phyloP scores from a whole-genome alignment of 2,888 invertebrate genomes.

The Andrena flavipes region DNA sequence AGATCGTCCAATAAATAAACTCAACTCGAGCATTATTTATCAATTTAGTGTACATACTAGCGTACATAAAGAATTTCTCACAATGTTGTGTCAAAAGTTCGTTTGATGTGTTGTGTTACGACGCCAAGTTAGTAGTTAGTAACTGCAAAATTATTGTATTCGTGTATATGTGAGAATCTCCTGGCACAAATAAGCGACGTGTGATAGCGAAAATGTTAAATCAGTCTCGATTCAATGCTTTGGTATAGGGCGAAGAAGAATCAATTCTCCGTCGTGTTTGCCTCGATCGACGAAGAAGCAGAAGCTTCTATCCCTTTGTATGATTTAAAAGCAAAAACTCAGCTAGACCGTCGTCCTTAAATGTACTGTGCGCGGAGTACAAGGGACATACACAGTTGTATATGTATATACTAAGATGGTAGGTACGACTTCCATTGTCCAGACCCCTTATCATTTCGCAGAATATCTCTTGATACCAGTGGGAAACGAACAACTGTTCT shows the following conservation, averaged over 20 bases:
- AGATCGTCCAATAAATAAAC: no score
- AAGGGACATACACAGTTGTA: slow-evolving; percentile 34
- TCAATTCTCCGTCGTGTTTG: background rate
- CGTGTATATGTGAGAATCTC: no score
- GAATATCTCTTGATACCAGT: slow-evolving; percentile 75
- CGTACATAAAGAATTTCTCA: no score
- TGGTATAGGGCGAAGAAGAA: background rate
- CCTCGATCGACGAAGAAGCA: slow-evolving; percentile 16
- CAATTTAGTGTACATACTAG: background rate
- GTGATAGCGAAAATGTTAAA: background rate
- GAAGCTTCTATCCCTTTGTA: slow-evolving; percentile 37
- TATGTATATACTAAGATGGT: slow-evolving; percentile 48
- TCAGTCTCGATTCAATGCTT: background rate
- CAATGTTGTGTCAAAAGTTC: no score
- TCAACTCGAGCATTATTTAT: background rate
- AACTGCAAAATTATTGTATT: no score
- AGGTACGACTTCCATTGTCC: slow-evolving; percentile 75
- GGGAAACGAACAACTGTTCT: slow-evolving; percentile 73
- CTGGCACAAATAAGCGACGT: no score
- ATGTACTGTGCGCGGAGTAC: slow-evolving; percentile 64
- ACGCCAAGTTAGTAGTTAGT: no score
- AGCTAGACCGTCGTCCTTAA: slow-evolving; percentile 58
- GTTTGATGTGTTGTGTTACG: no score
- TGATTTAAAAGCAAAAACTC: slow-evolving; percentile 49
- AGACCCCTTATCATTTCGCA: slow-evolving; percentile 76